These are phyloP conservation scores for Drosophila athabasca DNA, from an alignment of 1,140 invertebrate genomes.

Conservation along the genomic window DNA sequence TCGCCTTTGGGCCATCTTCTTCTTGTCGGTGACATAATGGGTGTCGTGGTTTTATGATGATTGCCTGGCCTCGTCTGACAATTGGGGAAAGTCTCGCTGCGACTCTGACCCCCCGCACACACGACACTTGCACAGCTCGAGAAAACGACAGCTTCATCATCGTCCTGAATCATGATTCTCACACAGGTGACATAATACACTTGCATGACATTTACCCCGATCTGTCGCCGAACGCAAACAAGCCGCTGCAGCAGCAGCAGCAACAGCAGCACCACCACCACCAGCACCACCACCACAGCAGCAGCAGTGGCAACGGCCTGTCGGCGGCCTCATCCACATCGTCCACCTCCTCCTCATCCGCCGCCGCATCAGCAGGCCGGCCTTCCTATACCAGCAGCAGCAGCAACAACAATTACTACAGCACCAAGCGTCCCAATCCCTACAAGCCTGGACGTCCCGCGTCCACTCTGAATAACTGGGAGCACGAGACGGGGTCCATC, in stretches of 20 bases:
- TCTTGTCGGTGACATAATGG: slow-evolving; percentile 33
- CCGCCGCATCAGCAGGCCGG: slow-evolving; percentile 34
- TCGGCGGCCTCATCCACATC: slow-evolving; percentile 53
- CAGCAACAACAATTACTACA: slow-evolving; percentile 60
- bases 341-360: slow-evolving; percentile 27
- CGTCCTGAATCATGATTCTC: slow-evolving; percentile 50
- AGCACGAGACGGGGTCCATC: slow-evolving; percentile 62
- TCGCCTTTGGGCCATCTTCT: slow-evolving; percentile 21
- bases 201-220: slow-evolving; percentile 83
- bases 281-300: slow-evolving; percentile 50
- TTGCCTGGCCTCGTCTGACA: slow-evolving; percentile 2
- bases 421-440: slow-evolving; percentile 74
- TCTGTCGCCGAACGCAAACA: slow-evolving; percentile 65
- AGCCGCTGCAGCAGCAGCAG: slow-evolving; percentile 54
- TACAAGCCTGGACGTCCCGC: slow-evolving; percentile 63
- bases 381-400: slow-evolving; percentile 64
- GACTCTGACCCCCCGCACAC: slow-evolving; percentile 12
- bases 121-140: neutral
- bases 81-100: slow-evolving; percentile 30
- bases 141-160: slow-evolving; percentile 45
- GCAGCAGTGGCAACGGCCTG: slow-evolving; percentile 60
- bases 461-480: slow-evolving; percentile 68
- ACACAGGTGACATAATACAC: slow-evolving; percentile 84
- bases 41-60: slow-evolving; percentile 40
- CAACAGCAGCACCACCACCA: slow-evolving; percentile 32